These are phyloP conservation scores for Mesopsocus fuscifrons DNA, from an alignment of 2,888 invertebrate species.

Conservation along the genomic window DNA sequence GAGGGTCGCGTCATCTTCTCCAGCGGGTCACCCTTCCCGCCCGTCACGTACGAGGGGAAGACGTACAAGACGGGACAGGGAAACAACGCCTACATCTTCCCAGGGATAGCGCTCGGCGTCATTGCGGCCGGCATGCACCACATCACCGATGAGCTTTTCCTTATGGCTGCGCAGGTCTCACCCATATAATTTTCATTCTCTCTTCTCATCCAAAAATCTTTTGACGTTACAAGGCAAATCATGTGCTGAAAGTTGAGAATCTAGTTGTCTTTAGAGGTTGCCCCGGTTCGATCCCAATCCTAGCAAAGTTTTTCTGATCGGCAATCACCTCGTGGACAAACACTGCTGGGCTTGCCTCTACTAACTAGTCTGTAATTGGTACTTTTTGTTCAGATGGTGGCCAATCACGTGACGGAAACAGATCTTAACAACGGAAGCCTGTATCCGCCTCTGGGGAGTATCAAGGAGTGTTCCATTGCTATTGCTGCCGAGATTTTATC, in stretches of 20 bases:
- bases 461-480: constrained; percentile 72
- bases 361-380: too few relatives aligned
- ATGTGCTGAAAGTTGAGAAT: too few relatives aligned
- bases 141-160: constrained; percentile 83
- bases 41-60: constrained; percentile 58
- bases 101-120: constrained; percentile 86
- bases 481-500: constrained; percentile 78
- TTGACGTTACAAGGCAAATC: too few relatives aligned
- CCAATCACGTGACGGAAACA: constrained; percentile 61
- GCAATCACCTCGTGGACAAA: too few relatives aligned
- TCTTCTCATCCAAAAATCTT: too few relatives aligned
- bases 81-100: constrained; percentile 95
- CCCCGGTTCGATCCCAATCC: too few relatives aligned
- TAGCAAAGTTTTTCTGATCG: too few relatives aligned
- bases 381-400: constrained; percentile 51
- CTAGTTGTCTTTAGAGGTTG: too few relatives aligned
- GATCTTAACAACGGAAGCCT: constrained; percentile 74
- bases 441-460: constrained; percentile 72
- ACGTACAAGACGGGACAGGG: constrained; percentile 87
- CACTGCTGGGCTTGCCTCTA: too few relatives aligned
- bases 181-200: constrained; percentile 17
- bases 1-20: constrained; percentile 89
- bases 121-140: constrained; percentile 83
- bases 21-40: constrained; percentile 89
- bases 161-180: constrained; percentile 89